phyloP scores from a whole-genome alignment of 2,113 vertebrate species.

The Pyxicephalus adspersus region DNA sequence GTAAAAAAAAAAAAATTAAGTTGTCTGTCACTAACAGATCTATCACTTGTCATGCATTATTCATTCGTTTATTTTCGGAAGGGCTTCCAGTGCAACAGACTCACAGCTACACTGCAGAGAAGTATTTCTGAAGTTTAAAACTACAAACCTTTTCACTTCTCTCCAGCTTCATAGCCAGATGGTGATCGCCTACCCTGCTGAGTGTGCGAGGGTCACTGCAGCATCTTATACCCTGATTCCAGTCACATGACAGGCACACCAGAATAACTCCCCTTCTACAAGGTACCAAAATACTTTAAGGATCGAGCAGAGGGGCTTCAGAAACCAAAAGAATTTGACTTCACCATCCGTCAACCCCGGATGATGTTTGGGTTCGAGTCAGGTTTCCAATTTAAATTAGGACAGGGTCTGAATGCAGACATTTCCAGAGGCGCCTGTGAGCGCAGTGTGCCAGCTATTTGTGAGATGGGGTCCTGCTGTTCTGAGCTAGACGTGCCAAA shows the following conservation, averaged over 20 bases:
- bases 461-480: background rate
- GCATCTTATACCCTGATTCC: conserved; percentile 31
- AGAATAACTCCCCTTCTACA: conserved; percentile 20
- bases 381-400: conserved; percentile 32
- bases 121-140: background rate
- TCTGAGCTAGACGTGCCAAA: conserved; percentile 12
- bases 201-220: background rate
- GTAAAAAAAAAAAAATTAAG: too few species aligned
- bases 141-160: conserved; percentile 30
- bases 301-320: background rate
- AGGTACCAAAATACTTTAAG: conserved; percentile 30
- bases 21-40: too few species aligned
- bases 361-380: conserved; percentile 18
- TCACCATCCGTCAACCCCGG: conserved; percentile 9
- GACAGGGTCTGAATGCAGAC: background rate
- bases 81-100: background rate
- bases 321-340: conserved; percentile 51
- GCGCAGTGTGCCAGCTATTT: conserved; percentile 23
- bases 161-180: conserved; percentile 23
- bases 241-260: conserved; percentile 31
- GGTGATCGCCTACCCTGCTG: background rate
- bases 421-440: background rate
- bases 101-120: background rate
- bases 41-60: background rate
- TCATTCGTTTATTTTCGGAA: background rate